A percentile compares a stretch with the other conserved stretches of the same genome.
phyloP scores from a whole-genome alignment of 2,113 vertebrate species.

The Mystacornis crossleyi region DNA sequence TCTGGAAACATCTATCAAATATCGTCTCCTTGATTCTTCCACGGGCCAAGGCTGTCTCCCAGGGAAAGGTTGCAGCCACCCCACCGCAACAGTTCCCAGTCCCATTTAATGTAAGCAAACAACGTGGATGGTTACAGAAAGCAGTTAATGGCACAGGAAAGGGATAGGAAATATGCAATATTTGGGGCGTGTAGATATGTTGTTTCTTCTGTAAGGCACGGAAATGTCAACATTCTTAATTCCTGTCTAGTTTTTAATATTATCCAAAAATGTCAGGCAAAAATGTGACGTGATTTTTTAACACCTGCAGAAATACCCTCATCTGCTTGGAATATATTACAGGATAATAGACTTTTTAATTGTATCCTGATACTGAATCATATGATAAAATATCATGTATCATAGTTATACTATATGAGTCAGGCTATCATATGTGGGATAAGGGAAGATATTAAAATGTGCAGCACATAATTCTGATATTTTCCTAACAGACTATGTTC shows the following conservation, averaged over 20 bases:
- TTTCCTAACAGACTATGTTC: not conserved
- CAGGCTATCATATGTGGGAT: not conserved
- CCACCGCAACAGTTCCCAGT: no score
- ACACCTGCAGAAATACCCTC: not conserved
- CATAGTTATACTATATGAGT: not conserved
- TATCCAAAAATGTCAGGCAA: not conserved
- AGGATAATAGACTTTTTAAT: not conserved
- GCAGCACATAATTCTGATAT: not conserved
- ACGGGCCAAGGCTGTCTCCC: no score
- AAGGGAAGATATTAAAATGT: not conserved
- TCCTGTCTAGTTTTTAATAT: not conserved
- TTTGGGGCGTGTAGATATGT: not conserved
- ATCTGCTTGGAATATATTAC: not conserved
- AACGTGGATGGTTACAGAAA: not conserved
- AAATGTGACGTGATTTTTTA: not conserved
- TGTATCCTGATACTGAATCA: not conserved
- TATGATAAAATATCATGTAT: not conserved
- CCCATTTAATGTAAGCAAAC: not conserved
- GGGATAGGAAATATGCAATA: not conserved
- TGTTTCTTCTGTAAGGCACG: not conserved
- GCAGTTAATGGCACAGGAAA: not conserved
- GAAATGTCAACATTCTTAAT: not conserved
- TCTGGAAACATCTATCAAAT: no score
- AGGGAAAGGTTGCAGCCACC: no score
- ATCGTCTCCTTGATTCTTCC: no score